Evolutionary conservation across 1,140 invertebrate genomes (phyloP).

Genomic region (Octopus sinensis): DNA sequence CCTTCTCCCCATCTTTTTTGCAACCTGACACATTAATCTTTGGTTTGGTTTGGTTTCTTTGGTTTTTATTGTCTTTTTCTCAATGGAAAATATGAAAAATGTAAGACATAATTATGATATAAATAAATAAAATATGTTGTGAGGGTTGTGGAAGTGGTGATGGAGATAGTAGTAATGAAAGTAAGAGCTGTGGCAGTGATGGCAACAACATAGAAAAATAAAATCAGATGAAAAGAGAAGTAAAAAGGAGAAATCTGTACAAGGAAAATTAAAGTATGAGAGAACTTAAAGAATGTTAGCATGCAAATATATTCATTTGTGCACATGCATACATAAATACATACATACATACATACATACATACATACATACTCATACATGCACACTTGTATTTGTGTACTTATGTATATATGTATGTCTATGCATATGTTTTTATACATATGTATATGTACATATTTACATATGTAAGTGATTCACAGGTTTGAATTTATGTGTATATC

Average conservation of each 20-base stretch:
- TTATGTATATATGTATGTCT: neutral
- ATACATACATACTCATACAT: neutral
- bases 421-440: neutral
- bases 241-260: neutral
- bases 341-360: slow-evolving; percentile 4
- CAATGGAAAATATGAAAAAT: too few relatives aligned
- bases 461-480: neutral
- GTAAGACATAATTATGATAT: too few relatives aligned
- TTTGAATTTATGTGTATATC: neutral
- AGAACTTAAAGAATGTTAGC: neutral
- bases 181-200: neutral
- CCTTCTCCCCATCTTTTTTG: too few relatives aligned
- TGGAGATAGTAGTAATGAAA: too few relatives aligned
- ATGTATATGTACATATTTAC: too few relatives aligned
- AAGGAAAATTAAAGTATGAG: neutral
- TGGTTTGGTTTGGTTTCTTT: too few relatives aligned
- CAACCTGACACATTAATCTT: too few relatives aligned
- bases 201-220: neutral
- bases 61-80: too few relatives aligned
- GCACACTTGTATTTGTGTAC: neutral
- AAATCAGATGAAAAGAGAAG: neutral
- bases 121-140: too few relatives aligned
- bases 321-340: neutral
- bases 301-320: neutral
- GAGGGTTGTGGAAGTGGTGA: too few relatives aligned